Conservation (phyloP, 2,888 invertebrate genomes). For the Himalopsyche tibetana region DNA sequence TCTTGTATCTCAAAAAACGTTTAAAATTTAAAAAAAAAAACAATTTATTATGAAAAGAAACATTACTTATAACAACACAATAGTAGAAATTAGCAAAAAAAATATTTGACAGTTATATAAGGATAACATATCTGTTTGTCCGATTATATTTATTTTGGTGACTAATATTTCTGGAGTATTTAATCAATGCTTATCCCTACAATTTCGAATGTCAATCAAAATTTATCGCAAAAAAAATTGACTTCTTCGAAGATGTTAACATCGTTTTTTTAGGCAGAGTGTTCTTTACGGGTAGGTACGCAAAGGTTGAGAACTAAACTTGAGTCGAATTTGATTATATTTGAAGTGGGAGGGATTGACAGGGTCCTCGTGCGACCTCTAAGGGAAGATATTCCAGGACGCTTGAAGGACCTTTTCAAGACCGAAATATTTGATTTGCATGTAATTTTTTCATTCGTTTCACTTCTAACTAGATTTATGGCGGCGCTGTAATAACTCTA, state of each 20-base stretch:
- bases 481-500: too few species aligned
- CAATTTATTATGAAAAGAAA: too few species aligned
- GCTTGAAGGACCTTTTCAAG: background rate
- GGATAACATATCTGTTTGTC: too few species aligned
- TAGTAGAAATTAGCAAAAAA: too few species aligned
- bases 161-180: too few species aligned
- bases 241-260: constrained; percentile 2
- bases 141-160: too few species aligned
- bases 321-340: constrained; percentile 16
- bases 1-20: too few species aligned
- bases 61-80: too few species aligned
- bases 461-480: too few species aligned
- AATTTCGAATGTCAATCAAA: constrained; percentile 1
- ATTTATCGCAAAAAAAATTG: constrained; percentile 9
- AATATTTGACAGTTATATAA: too few species aligned
- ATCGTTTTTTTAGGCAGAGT: background rate
- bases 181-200: background rate
- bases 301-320: constrained; percentile 23
- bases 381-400: background rate
- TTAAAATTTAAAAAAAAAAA: too few species aligned
- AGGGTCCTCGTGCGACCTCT: background rate
- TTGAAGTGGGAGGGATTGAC: constrained; percentile 13
- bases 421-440: constrained; percentile 7
- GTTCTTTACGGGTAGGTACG: background rate
- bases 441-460: background rate